phyloP scores from a whole-genome alignment of 1,140 invertebrate genomes.

The Sycophaga agraensis region DNA sequence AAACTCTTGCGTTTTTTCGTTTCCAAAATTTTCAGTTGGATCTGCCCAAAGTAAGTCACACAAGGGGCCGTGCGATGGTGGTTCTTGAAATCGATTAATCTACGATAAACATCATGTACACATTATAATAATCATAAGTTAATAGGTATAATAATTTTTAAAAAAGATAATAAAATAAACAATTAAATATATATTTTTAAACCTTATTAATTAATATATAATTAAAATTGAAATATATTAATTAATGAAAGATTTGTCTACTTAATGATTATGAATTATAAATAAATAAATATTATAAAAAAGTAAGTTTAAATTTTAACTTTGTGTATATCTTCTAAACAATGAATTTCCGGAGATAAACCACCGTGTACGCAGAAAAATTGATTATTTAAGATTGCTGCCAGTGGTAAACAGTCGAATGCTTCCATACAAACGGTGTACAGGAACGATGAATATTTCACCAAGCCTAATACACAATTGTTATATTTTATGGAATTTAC shows the following conservation, averaged over 20 bases:
- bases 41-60: slow-evolving; percentile 99
- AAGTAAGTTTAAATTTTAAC: too few species aligned
- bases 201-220: too few species aligned
- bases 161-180: too few species aligned
- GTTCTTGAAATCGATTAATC: slow-evolving; percentile 99
- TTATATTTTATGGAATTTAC: slow-evolving; percentile 27
- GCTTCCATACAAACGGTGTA: slow-evolving; percentile 99
- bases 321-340: slow-evolving; percentile 97
- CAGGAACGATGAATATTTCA: slow-evolving; percentile 99
- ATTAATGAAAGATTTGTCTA: too few species aligned
- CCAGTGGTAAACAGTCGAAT: slow-evolving; percentile 98
- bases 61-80: slow-evolving; percentile 99
- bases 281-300: too few species aligned
- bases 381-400: slow-evolving; percentile 99
- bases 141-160: too few species aligned
- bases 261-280: too few species aligned
- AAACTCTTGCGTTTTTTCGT: slow-evolving; percentile 98
- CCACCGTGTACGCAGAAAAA: slow-evolving; percentile 99
- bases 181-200: too few species aligned
- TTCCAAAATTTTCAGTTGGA: slow-evolving; percentile 98
- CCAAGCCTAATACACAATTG: slow-evolving; percentile 75
- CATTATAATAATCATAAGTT: too few species aligned
- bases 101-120: slow-evolving; percentile 62
- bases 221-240: too few species aligned
- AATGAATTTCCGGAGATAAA: slow-evolving; percentile 98